These are phyloP conservation scores for Danio aesculapii DNA, from an alignment of 2,797 vertebrate species.

Conservation along the genomic window DNA sequence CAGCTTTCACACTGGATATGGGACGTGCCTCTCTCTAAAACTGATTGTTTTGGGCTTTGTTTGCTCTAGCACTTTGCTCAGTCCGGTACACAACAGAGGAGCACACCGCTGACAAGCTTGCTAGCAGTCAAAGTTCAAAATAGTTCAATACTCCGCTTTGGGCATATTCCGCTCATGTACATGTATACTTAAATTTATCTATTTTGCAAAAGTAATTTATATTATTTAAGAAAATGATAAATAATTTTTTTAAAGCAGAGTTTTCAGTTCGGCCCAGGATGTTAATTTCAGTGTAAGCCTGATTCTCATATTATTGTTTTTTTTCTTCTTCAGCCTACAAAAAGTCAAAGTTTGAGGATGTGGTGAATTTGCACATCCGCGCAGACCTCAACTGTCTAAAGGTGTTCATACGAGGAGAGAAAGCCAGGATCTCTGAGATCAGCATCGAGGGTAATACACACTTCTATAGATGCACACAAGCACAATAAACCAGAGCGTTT, in stretches of 20 bases:
- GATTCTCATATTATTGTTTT: not conserved
- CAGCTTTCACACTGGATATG: too few species aligned
- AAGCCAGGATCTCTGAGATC: conserved; percentile 91
- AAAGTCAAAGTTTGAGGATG: conserved; percentile 85
- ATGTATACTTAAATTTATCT: too few species aligned
- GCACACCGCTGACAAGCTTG: too few species aligned
- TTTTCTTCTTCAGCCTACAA: conserved; percentile 78
- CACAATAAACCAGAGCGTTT: not conserved
- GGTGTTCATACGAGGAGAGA: conserved; percentile 92
- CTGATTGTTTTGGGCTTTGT: too few species aligned
- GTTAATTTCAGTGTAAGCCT: not conserved
- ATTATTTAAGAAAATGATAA: not conserved
- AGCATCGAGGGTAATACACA: conserved; percentile 87
- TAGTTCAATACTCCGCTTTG: too few species aligned
- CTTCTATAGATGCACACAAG: not conserved
- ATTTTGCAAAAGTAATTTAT: too few species aligned
- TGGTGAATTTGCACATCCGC: conserved; percentile 88
- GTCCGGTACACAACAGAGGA: too few species aligned
- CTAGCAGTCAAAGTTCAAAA: too few species aligned
- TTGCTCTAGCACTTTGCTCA: too few species aligned
- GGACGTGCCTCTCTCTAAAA: too few species aligned
- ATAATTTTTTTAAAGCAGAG: not conserved
- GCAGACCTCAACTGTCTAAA: conserved; percentile 90
- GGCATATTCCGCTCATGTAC: too few species aligned
- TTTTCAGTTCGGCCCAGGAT: not conserved